Evolutionary conservation across 2,113 vertebrate species (phyloP).

Genomic region (Nestor notabilis): DNA sequence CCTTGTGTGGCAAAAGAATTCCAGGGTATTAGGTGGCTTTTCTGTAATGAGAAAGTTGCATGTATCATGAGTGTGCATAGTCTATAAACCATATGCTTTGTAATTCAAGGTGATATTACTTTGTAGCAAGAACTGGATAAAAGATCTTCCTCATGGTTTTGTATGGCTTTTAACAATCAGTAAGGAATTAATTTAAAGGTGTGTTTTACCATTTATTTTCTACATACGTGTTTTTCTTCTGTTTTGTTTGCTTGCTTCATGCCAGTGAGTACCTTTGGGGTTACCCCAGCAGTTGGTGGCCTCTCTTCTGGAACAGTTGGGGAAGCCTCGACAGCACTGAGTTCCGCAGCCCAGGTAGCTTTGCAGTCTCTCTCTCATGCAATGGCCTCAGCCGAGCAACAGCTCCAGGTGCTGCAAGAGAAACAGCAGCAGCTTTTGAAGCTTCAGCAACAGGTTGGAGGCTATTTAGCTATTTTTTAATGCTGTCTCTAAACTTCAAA

Average conservation of each 20-base stretch:
- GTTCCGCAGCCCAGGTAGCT: constrained; percentile 98
- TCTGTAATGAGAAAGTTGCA: neutral
- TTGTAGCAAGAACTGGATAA: neutral
- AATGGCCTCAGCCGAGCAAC: constrained; percentile 99
- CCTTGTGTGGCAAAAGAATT: neutral
- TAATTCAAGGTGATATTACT: neutral
- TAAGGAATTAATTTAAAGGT: neutral
- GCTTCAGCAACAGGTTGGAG: constrained; percentile 98
- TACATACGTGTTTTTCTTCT: constrained; percentile 35
- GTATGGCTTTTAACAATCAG: neutral
- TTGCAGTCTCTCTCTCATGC: constrained; percentile 98
- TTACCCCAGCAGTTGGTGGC: constrained; percentile 92
- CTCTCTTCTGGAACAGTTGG: constrained; percentile 92
- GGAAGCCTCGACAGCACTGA: constrained; percentile 96
- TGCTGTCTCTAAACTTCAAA: constrained; percentile 79
- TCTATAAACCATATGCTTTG: neutral
- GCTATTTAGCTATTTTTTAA: constrained; percentile 80
- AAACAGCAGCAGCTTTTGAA: constrained; percentile 99
- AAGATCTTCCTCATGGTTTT: neutral
- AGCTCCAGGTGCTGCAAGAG: constrained; percentile 99
- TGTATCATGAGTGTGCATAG: neutral
- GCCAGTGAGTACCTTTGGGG: constrained; percentile 97
- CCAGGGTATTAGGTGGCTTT: neutral
- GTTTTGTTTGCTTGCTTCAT: constrained; percentile 68
- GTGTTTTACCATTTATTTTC: neutral